These are phyloP conservation scores for Nyctereutes procyonoides DNA, from an alignment of 2,113 vertebrate species.

Conservation along the genomic window DNA sequence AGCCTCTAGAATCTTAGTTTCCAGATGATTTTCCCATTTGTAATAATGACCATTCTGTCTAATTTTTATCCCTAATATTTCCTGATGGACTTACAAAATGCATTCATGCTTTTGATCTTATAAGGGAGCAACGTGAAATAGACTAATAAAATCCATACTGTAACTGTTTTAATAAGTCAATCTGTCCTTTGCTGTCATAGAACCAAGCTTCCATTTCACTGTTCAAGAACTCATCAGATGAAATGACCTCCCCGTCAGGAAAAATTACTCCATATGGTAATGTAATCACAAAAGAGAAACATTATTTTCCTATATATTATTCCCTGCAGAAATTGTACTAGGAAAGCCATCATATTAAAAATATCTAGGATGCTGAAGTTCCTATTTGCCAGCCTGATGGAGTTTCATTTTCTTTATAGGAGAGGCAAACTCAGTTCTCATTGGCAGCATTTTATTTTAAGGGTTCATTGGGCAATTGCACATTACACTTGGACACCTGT, in stretches of 20 bases:
- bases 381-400: slow-evolving; percentile 57
- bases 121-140: slow-evolving; percentile 23
- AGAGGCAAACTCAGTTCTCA: not conserved
- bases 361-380: not conserved
- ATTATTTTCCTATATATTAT: slow-evolving; percentile 73
- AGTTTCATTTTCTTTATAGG: slow-evolving; percentile 68
- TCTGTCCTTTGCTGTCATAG: slow-evolving; percentile 75
- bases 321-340: slow-evolving; percentile 60
- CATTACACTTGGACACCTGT: slow-evolving; percentile 65
- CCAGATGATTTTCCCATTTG: slow-evolving; percentile 49
- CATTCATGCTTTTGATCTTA: slow-evolving; percentile 71
- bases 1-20: not conserved
- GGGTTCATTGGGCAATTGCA: slow-evolving; percentile 56
- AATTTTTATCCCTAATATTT: slow-evolving; percentile 69
- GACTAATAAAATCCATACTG: slow-evolving; percentile 73
- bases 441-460: slow-evolving; percentile 45
- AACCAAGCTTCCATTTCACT: slow-evolving; percentile 39
- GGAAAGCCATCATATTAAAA: slow-evolving; percentile 64
- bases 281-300: slow-evolving; percentile 77
- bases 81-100: slow-evolving; percentile 66
- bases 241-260: slow-evolving; percentile 73
- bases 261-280: slow-evolving; percentile 78
- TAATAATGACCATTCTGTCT: slow-evolving; percentile 60
- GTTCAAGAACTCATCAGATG: slow-evolving; percentile 71
- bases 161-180: slow-evolving; percentile 70